phyloP scores from a whole-genome alignment of 2,797 vertebrate species.

The Coranthus polyacanthus region DNA sequence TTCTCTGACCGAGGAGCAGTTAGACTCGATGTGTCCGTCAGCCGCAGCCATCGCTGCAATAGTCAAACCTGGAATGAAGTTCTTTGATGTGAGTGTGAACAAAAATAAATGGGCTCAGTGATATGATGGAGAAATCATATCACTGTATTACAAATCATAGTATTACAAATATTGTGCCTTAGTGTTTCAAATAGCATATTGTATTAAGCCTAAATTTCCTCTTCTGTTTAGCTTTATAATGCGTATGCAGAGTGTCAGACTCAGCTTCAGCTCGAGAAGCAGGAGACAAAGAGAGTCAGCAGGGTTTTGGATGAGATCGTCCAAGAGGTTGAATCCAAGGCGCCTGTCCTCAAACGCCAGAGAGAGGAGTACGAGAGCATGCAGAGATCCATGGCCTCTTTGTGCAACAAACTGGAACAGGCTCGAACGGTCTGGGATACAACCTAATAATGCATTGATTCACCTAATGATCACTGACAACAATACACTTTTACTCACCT shows the following conservation, averaged over 20 bases:
- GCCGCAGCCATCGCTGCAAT: conserved; percentile 95
- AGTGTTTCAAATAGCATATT: not conserved
- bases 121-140: not conserved
- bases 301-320: conserved; percentile 94
- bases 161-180: too few species aligned
- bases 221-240: conserved; percentile 90
- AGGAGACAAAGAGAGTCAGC: conserved; percentile 92
- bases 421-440: conserved; percentile 88
- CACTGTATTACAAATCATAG: too few species aligned
- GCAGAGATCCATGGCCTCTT: conserved; percentile 91
- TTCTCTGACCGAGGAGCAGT: conserved; percentile 91
- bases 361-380: conserved; percentile 95
- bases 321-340: conserved; percentile 95
- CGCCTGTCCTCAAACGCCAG: conserved; percentile 92
- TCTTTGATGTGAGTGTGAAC: conserved; percentile 90
- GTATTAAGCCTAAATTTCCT: not conserved
- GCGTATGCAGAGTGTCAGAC: conserved; percentile 94
- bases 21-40: conserved; percentile 94
- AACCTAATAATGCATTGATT: not conserved
- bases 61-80: conserved; percentile 97
- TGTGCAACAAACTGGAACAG: conserved; percentile 94
- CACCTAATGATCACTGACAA: not conserved
- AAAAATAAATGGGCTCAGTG: accelerated
- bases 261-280: conserved; percentile 92
- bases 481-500: not conserved